Evolutionary conservation across 2,113 vertebrate species (phyloP), one percentile per base, ranked within the genome.

Genomic region (Cyprinus carpio): DNA sequence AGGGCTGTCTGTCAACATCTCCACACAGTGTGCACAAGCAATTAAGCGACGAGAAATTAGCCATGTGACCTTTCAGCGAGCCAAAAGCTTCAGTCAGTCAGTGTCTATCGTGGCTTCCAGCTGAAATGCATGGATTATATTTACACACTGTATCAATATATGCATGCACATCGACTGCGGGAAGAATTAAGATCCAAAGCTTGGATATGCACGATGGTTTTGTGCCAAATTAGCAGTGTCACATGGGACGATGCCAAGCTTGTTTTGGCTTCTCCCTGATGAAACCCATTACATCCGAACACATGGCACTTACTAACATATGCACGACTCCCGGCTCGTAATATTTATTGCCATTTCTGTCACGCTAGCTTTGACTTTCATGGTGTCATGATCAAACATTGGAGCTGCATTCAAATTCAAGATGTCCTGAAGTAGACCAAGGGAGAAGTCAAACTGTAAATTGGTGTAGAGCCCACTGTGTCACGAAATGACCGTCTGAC

Each of bases 271-370:
- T 46, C 37, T 18, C 13, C 20, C 40, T 77, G 4, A 15, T 56
- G 18, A 67, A 69, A 79, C 27, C 31, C 7, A 23, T 76, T 34
- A n/a, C 46, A 43, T 27, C 54, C 23, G 18, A 27, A 43, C n/a
- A 60, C 46, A 27, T 69, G 7, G n/a, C 75, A 34, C 51, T 82
- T 25, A 31, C 49, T 71, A 72, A 62, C 54, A 60, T 71, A 56
- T 78, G 23, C 51, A 27, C 58, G 20, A 64, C 43, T 58, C 29
- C 23, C 27, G 3, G 10, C 64, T 51, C 3, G 58, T 62, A 25
- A 72, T 65, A 72, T 86, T 86, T 72, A 77, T 60, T 62, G 56
- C 29, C 51, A n/a, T 34, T 78, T 12, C 43, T 76, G 6, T 76
- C 25, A 54, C 25, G 15, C 16, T 4, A 10, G 69, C 69, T 20